A percentile compares a stretch with the other conserved stretches of the same genome.
Evolutionary conservation across 2,797 vertebrate genomes (phyloP).

Genomic region (Eulemur coronatus): DNA sequence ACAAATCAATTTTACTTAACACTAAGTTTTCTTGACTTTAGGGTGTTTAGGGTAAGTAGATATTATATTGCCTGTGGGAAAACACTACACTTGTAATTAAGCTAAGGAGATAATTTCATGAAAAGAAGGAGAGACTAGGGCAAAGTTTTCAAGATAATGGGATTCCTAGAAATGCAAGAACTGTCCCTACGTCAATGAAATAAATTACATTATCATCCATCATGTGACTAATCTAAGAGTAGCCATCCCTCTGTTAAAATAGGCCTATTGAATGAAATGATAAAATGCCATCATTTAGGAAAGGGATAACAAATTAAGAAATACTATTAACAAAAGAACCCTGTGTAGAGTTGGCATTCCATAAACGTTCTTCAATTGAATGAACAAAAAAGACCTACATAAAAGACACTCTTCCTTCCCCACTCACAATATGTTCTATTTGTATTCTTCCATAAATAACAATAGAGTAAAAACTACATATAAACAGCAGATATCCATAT

Average conservation of each 20-base stretch:
- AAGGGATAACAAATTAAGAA: conserved; percentile 42
- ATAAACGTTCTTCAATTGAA: background rate
- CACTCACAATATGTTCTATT: background rate
- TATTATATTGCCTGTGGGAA: conserved; percentile 74
- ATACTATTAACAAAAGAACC: conserved; percentile 6
- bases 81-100: conserved; percentile 62
- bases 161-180: conserved; percentile 55
- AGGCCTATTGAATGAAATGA: conserved; percentile 41
- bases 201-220: conserved; percentile 59
- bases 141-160: conserved; percentile 60
- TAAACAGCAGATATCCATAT: background rate
- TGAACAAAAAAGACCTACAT: background rate
- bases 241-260: conserved; percentile 50
- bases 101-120: conserved; percentile 75
- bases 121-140: conserved; percentile 58
- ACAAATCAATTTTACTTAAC: conserved; percentile 76
- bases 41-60: conserved; percentile 74
- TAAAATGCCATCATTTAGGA: conserved; percentile 44
- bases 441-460: background rate
- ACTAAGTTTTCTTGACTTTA: conserved; percentile 72
- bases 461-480: background rate
- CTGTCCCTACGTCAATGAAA: conserved; percentile 36
- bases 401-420: background rate
- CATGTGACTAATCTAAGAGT: conserved; percentile 32
- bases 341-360: background rate